Base-by-base conservation (phyloP, 2,888 invertebrate genomes). In the Trachelus tabidus region DNA sequence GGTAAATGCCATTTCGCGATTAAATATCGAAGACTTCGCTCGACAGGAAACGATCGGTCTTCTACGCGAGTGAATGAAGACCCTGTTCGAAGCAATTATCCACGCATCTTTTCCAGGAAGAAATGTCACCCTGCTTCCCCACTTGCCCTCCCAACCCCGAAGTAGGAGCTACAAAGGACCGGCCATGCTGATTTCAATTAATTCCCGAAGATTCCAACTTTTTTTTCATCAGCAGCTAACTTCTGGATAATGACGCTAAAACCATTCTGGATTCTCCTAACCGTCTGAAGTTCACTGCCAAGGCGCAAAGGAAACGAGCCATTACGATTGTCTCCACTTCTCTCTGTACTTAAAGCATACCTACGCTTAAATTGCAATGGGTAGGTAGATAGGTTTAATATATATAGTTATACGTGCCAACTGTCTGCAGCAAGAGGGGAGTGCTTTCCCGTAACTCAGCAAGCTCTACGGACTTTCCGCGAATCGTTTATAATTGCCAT, bases 141-240 rank as follows among this genome's bases (percentile, higher is more conserved):
- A 0, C 35, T 12, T 12, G 35, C 35, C 12, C 11, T 34, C 34
- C 34, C 11, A 34, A 34, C 34, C 34, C 11, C 12, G 35, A 3
- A 12, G 35, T 1, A 9, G 23, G 0, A 56, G 23, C 56, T 23
- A 56, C 9, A 56, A 56, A 56, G 9, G 56, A 56, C 56, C 56
- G 56, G 84, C 83, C 86, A 87, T 85, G 85, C 87, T 85, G 85
- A 85, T 87, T 86, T 87, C 85, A 85, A 87, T 87, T 85, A 87
- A 87, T 87, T 82, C 85, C 80, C 68, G 79, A 81, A 82, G 82
- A 83, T 85, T 85, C 83, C 85, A 56, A 33, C n/a, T 69, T 83
- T 86, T 86, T 31, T 84, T 81, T 84, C 56, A 23, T 56, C 15
- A 0, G 23, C 56, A 56, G 56, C 9, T 56, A 56, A 56, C 56